Percentiles rank a stretch among this genome's conserved stretches.
Conservation (phyloP, 2,888 invertebrate genomes). For the Euplagia quadripunctaria region DNA sequence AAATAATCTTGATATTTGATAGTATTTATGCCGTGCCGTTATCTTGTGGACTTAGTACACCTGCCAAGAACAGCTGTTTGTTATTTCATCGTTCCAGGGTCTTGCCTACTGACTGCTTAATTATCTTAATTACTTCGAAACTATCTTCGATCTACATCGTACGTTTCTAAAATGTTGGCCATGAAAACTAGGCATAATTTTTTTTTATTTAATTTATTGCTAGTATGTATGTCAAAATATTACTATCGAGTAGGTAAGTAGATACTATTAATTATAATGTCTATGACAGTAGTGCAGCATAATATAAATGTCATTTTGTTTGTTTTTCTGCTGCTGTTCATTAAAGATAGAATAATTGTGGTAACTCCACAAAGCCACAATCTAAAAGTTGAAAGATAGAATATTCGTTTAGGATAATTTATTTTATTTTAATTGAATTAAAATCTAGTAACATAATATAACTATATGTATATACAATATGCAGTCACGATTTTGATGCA, state of each 20-base stretch:
- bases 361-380: no score
- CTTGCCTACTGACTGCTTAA: constrained; percentile 57
- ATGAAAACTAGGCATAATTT: background rate
- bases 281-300: background rate
- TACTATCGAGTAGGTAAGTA: background rate
- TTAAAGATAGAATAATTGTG: background rate
- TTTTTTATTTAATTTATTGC: background rate
- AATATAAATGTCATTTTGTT: background rate
- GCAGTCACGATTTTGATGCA: no score
- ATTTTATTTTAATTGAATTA: no score
- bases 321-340: background rate
- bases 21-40: constrained; percentile 28
- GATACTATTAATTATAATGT: no score
- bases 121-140: constrained; percentile 56
- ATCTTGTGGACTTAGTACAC: constrained; percentile 47
- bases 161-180: background rate
- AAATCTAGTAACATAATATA: no score
- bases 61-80: constrained; percentile 65
- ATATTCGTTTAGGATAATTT: no score
- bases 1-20: constrained; percentile 31
- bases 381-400: no score
- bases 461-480: no score
- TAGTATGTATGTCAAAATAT: background rate
- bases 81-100: constrained; percentile 25
- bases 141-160: constrained; percentile 38